These are phyloP conservation scores for Taurulus bubalis DNA, from an alignment of 2,113 vertebrate species.

Conservation along the genomic window DNA sequence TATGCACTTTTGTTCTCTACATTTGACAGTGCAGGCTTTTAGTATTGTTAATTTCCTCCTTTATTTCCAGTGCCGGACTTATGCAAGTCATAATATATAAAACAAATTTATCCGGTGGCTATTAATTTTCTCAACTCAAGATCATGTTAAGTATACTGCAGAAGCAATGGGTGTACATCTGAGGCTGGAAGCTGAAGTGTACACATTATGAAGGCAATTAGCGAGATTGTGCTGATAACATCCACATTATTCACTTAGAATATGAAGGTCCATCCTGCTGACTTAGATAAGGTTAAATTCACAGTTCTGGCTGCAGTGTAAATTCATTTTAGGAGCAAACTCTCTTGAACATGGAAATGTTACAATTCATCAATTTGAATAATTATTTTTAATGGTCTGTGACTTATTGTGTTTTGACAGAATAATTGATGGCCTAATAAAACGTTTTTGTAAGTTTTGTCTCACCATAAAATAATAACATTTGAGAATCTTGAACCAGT, in stretches of 20 bases:
- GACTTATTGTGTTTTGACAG: neutral
- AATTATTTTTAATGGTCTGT: neutral
- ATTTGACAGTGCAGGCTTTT: neutral
- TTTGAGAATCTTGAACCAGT: neutral
- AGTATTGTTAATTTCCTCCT: neutral
- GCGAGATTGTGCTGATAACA: neutral
- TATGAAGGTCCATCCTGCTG: neutral
- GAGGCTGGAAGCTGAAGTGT: neutral
- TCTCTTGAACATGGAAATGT: neutral
- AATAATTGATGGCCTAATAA: neutral
- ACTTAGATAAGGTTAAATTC: neutral
- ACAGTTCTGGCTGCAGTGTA: neutral
- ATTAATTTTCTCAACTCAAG: neutral
- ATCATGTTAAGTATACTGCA: conserved; percentile 8
- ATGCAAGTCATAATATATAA: conserved; percentile 6
- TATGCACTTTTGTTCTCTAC: neutral
- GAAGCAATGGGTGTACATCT: neutral
- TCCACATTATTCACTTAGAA: neutral
- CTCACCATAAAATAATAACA: neutral
- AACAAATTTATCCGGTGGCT: conserved; percentile 2
- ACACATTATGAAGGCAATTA: conserved; percentile 2
- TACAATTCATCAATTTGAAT: neutral
- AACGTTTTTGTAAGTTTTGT: neutral
- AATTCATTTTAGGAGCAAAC: neutral
- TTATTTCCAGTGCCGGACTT: neutral